phyloP scores from a whole-genome alignment of 23 tunicate species.

The Aplidium turbinatum region DNA sequence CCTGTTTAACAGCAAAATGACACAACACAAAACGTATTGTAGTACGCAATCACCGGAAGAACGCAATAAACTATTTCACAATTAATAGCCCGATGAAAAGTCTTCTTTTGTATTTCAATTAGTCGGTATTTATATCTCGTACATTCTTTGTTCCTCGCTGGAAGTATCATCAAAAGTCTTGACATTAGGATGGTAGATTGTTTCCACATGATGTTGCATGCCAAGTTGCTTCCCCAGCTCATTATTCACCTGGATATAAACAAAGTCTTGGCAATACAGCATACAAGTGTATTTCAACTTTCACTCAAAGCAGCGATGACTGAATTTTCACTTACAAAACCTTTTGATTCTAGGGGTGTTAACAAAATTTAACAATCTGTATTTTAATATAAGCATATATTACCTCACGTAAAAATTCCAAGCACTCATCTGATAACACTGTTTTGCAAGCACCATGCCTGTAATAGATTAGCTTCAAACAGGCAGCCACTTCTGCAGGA shows the following conservation, averaged over 20 bases:
- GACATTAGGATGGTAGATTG: constrained; percentile 52
- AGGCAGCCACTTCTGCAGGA: constrained; percentile 66
- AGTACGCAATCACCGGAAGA: constrained; percentile 6
- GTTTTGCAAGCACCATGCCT: constrained; percentile 75
- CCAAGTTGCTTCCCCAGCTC: constrained; percentile 57
- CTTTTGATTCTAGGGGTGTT: too few species aligned
- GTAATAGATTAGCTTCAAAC: constrained; percentile 55
- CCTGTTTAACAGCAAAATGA: neutral
- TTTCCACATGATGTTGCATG: constrained; percentile 43
- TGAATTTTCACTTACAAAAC: too few species aligned
- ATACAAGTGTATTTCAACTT: too few species aligned
- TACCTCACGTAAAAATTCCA: constrained; percentile 45
- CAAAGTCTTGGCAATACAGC: too few species aligned
- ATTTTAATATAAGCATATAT: too few species aligned
- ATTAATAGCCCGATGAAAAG: too few species aligned
- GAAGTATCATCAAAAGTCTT: constrained; percentile 46
- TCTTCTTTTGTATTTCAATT: too few species aligned
- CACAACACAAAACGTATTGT: neutral
- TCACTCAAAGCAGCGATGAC: too few species aligned
- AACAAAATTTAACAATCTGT: too few species aligned
- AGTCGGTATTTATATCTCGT: too few species aligned
- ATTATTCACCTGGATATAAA: constrained; percentile 43
- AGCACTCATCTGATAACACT: constrained; percentile 45
- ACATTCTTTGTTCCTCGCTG: too few species aligned
- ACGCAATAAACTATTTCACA: too few species aligned